Base-by-base conservation (phyloP, 2,113 vertebrate genomes). In the Gavialis gangeticus region DNA sequence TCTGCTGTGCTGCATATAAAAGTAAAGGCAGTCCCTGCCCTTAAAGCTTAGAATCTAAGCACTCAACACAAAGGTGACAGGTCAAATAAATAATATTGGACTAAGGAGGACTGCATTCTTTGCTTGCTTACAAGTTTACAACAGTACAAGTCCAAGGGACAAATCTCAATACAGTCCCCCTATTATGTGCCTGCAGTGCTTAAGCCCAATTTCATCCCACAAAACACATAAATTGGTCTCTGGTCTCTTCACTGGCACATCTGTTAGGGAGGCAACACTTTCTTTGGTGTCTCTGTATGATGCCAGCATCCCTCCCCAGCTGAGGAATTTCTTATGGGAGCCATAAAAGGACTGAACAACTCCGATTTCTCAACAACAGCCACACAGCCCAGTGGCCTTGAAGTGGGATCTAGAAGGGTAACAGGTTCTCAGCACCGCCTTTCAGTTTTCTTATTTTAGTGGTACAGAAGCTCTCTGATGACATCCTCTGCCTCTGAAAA, bases 211-310 rank as follows among this genome's bases (percentile, higher is more conserved):
- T 46, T 17, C 21, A 87, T 62, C 85, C 15, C 21, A 82, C 58
- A 88, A 11, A 63, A 11, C 67, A 94, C 2, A 22, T 57, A 84
- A 88, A 90, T 28, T 2, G 58, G 30, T 37, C 55, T 76, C 17
- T 25, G 54, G 19, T 55, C 21, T 30, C 56, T 21, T 30, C 16
- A 62, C 22, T 62, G 22, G 60, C 22, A 60, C 22, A 62, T 62
- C 14, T 12, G 22, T 73, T 21, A 71, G 34, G 34, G 21, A 46
- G 3, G 22, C 46, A 13, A 22, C 15, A 34, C 14, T 63, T 92
- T 30, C 19, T 56, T 64, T 1, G 1, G 4, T 21, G 46, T 0
- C 1, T 12, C 30, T 30, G 3, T 73, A 58, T 88, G 46, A 85
- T 79, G 21, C 18, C 3, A 1, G 57, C 21, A 3, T 37, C 81